These are phyloP conservation scores for Alcis repandata DNA, from an alignment of 2,888 invertebrate species.

Conservation along the genomic window DNA sequence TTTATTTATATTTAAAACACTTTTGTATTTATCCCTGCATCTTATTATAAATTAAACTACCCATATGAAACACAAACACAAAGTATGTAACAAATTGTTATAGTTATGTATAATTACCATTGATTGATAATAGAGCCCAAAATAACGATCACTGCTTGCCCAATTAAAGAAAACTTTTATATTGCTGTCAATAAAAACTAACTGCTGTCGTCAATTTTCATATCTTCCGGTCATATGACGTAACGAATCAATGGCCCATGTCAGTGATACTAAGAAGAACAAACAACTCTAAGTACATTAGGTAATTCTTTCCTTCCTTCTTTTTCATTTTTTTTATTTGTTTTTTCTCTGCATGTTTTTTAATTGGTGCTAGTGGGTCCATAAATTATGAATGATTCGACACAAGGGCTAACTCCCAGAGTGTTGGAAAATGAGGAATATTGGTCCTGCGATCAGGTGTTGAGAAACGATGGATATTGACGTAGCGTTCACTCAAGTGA, in stretches of 20 bases:
- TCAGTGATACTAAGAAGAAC: conserved; percentile 1
- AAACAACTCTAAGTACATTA: conserved; percentile 7
- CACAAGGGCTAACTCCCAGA: conserved; percentile 8
- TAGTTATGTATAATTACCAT: too few species aligned
- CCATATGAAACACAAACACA: not conserved
- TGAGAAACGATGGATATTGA: conserved; percentile 1
- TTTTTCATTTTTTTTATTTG: too few species aligned
- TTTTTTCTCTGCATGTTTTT: too few species aligned
- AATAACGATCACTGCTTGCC: not conserved
- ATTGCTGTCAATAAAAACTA: conserved; percentile 5
- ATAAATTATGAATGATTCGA: conserved; percentile 35
- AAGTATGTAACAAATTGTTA: too few species aligned
- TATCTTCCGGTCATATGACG: conserved; percentile 23
- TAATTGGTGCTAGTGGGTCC: conserved; percentile 28
- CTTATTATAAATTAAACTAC: not conserved
- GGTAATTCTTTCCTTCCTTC: too few species aligned
- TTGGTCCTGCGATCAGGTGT: conserved; percentile 5
- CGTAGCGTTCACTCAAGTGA: not conserved
- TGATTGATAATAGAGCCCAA: not conserved
- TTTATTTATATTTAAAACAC: not conserved
- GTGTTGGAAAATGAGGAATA: conserved; percentile 15
- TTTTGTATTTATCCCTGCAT: not conserved
- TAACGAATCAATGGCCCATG: conserved; percentile 19
- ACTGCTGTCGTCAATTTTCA: conserved; percentile 21
- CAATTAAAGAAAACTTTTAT: not conserved